These are phyloP conservation scores for Scaptomyza caliginosa DNA, from an alignment of 2,888 invertebrate species.

Conservation along the genomic window DNA sequence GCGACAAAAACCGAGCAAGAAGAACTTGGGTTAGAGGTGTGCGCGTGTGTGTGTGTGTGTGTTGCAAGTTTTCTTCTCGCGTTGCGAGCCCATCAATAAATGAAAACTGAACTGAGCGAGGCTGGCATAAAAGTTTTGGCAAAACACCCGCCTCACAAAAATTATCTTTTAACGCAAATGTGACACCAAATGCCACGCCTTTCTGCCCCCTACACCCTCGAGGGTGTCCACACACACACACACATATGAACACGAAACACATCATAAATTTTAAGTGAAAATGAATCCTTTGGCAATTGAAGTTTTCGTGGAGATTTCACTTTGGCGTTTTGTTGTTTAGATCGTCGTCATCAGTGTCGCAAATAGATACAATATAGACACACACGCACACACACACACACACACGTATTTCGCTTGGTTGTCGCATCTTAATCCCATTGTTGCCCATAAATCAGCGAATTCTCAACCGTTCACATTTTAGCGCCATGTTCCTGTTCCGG, in stretches of 20 bases:
- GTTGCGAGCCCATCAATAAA: conserved; percentile 28
- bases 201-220: not conserved
- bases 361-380: conserved; percentile 30
- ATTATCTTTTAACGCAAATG: conserved; percentile 78
- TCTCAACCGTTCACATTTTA: conserved; percentile 65
- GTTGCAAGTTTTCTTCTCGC: conserved; percentile 39
- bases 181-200: conserved; percentile 60
- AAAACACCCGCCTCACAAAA: conserved; percentile 48
- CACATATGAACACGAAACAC: conserved; percentile 36
- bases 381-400: conserved; percentile 8
- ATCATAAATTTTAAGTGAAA: conserved; percentile 77
- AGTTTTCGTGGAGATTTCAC: conserved; percentile 70
- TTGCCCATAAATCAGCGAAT: conserved; percentile 81
- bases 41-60: conserved; percentile 29
- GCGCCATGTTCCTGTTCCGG: conserved; percentile 62
- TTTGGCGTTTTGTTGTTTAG: conserved; percentile 41
- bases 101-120: conserved; percentile 33
- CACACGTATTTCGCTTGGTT: conserved; percentile 21
- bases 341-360: conserved; percentile 68
- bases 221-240: conserved; percentile 28
- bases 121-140: conserved; percentile 60
- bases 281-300: conserved; percentile 81
- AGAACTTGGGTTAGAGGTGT: conserved; percentile 7
- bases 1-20: conserved; percentile 56
- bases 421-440: conserved; percentile 77